Evolutionary conservation across 2,888 invertebrate genomes (phyloP).

Genomic region (Drosophila multiciliata): DNA sequence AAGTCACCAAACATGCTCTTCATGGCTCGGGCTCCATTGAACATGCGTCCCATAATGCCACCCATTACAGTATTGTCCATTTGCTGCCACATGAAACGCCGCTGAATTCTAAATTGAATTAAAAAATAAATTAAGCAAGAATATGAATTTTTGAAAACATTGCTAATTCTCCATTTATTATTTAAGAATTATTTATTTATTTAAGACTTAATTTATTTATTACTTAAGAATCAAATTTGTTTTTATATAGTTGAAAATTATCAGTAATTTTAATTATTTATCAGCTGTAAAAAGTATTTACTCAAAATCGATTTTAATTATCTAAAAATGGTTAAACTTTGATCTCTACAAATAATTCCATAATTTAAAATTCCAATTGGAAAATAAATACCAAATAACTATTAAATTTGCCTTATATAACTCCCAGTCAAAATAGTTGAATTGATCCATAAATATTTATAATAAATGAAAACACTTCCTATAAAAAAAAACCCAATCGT

Average conservation of each 20-base stretch:
- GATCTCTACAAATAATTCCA: no score
- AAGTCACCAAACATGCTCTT: constrained; percentile 78
- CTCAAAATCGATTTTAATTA: no score
- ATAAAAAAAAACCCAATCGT: not conserved
- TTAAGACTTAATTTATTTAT: no score
- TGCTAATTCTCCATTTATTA: not conserved
- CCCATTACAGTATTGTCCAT: constrained; percentile 81
- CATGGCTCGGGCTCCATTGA: constrained; percentile 76
- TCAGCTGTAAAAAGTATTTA: not conserved
- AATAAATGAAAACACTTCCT: not conserved
- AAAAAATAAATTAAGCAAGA: not conserved
- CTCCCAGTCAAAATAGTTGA: not conserved
- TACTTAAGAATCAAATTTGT: not conserved
- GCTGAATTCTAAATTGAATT: constrained; percentile 70
- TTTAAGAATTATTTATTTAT: no score
- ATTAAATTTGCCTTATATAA: not conserved
- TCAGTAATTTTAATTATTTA: not conserved
- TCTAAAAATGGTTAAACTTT: no score
- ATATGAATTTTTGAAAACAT: not conserved
- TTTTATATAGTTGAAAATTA: not conserved
- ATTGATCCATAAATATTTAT: not conserved
- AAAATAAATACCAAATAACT: not conserved
- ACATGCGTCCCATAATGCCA: constrained; percentile 76
- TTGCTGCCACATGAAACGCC: constrained; percentile 85
- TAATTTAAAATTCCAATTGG: no score